Base-by-base conservation (phyloP, 2,888 invertebrate species). In the Fragum fragum region DNA sequence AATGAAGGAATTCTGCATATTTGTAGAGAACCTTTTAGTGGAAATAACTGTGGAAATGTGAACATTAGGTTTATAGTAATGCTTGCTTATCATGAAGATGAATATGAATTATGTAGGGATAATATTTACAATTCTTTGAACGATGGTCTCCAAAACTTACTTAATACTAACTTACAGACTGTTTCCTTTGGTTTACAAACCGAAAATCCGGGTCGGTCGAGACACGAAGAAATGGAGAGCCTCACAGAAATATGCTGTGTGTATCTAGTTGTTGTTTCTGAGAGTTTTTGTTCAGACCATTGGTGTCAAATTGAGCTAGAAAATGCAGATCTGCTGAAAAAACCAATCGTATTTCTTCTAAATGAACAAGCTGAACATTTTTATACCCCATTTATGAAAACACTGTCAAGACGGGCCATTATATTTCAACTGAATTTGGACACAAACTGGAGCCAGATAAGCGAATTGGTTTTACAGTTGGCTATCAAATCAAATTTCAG, bases 261-360 rank as follows among this genome's bases (percentile, higher is more conserved):
- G 18, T 55, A 16, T 16, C 26, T 57, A 16, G 68, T 53, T 28
- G 28, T 75, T 18, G 75, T 75, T 3, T 32, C 75, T 26, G 36
- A 29, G 29, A 18, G 2, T 9, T 75, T 69, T 36, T 55, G 66
- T 75, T 18, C 21, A 26, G 68, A 68, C 21, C 42, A 21, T 7
- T 69, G 75, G 75, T 69, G 75, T 28, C 39, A 75, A 21, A 39
- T 42, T 23, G 68, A 55, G 18, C 26, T 75, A 1, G 52, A 39
- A 39, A 53, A 75, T 39, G 55, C 66, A 1, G 63, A 63, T 26
- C 29, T 47, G 2, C 7, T 47, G 18, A 21, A 55, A 14, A 74
- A 66, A 68, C 74, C 63, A 1, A 66, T 74, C 14, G 53, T 74
- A 36, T 53, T 74, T n/a, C 47, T 74, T 0, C 36, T 42, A 9